Conservation (phyloP, 2,888 invertebrate genomes). For the Crossocerus cetratus region DNA sequence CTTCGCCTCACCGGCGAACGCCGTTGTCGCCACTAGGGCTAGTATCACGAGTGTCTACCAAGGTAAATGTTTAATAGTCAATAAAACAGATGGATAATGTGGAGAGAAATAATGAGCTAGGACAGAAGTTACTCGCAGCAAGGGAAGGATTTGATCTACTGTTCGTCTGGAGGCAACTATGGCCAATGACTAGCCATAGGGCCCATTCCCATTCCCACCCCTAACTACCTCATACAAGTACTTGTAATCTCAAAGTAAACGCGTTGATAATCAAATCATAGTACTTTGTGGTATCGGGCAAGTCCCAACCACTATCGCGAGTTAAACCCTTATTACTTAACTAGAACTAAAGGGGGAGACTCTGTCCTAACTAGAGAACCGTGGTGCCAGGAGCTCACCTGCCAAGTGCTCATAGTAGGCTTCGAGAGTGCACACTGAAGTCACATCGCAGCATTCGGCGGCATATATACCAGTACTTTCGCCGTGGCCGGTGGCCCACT, state of each 20-base stretch:
- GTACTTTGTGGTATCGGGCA: too few relatives aligned
- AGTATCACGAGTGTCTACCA: conserved; percentile 64
- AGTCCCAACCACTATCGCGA: too few relatives aligned
- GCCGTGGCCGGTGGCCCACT: conserved; percentile 67
- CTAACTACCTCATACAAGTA: conserved; percentile 29
- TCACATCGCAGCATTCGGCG: conserved; percentile 69
- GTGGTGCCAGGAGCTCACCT: conserved; percentile 65
- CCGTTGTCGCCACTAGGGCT: conserved; percentile 60
- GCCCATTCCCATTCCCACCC: conserved; percentile 15
- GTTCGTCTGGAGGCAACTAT: too few relatives aligned
- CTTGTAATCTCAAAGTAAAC: conserved; percentile 9
- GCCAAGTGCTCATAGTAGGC: conserved; percentile 69
- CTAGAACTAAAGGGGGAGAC: too few relatives aligned
- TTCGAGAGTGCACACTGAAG: conserved; percentile 72
- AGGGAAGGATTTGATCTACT: too few relatives aligned
- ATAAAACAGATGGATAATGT: too few relatives aligned
- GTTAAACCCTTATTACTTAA: too few relatives aligned
- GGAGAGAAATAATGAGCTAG: too few relatives aligned
- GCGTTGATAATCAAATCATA: too few relatives aligned
- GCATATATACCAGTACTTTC: conserved; percentile 76
- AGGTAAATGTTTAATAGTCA: not conserved
- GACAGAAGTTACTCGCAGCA: too few relatives aligned
- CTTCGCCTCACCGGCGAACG: conserved; percentile 51
- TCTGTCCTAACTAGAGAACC: too few relatives aligned
- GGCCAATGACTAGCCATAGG: too few relatives aligned